Base-by-base conservation (phyloP, 2,888 invertebrate species). In the Limulus polyphemus region DNA sequence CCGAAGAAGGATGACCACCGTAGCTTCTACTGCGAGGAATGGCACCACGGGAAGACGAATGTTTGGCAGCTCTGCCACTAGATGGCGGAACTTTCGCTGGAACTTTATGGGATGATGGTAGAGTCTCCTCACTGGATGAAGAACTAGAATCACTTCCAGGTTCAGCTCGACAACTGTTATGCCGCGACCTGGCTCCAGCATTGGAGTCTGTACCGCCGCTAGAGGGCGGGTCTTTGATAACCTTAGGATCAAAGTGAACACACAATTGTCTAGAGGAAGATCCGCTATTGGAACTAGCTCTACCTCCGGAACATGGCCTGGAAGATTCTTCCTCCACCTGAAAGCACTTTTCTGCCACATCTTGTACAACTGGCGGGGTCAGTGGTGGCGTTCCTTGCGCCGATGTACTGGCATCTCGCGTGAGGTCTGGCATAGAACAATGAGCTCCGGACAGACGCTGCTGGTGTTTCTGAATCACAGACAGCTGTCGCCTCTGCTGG, bases 391-490 rank as follows among this genome's bases (percentile, higher is more conserved):
- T 32, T 32, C 32, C 32, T 32, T 32, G 32, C 3, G 60, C 58
- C 9, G 55, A 61, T 55, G 65, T 55, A 49, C 62, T 54, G 5
- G 70, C 70, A n/a, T 72, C 71, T 60, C 71, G 70, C 16, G 73
- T 73, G n/a, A 75, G 70, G 62, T 76, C 75, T 3, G 75, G 75
- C 75, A 76, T 74, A 4, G 75, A 76, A 59, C 74, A 73, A 66
- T 75, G 74, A 10, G 75, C 75, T 13, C 73, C 70, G 49, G 74
- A 65, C 0, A 65, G 58, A 13, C 67, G 56, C 16, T 67, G 64
- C 13, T 47, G 17, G 13, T 16, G 17, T 11, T 17, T 32, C 32
- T 17, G 17, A 16, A 54, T 54, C 11, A 17, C 32, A 11, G 17
- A 11, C 2, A 17, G 16, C 48, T 62, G 63, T 46, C 62, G 60